Base-by-base conservation (phyloP, 2,888 invertebrate genomes). In the Microdon myrmicae region DNA sequence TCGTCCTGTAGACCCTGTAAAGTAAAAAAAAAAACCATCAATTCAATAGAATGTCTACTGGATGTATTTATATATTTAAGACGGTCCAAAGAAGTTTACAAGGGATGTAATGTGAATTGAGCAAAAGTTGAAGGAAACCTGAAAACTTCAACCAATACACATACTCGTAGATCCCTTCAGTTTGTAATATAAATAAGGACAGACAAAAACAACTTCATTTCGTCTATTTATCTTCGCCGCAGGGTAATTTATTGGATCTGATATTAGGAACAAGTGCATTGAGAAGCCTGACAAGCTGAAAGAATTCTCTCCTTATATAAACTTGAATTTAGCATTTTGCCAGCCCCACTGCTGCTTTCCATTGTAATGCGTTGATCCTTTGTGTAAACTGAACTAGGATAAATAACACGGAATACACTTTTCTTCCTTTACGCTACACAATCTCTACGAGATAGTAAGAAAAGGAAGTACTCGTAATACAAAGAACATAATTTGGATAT, bases 1-100 rank as follows among this genome's bases (percentile, higher is more conserved):
- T 79, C 79, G 70, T 80, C 80, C 69, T 75, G 76, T 48, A 80
- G 72, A 61, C 80, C 80, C 79, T 79, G 69, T 44, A 29, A 31
- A 39, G 8, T 3, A 38, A 31, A 32, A 26, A 39, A 45, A 26
- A 26, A 37, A 31, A 38, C 45, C 14, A 53, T 26, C 49, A 51
- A 55, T 44, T 58, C 54, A 67, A 67, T 47, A 43, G 39, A 39
- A 58, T 41, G 31, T 68, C 53, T 67, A 59, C 23, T 56, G 48
- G 67, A 55, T 59, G 39, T 29, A 32, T 43, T 32, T 39, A 16
- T 12, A n/a, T 22, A 13, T 16, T 26, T 3, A 37, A 29, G 22
- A 28, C 45, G 14, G 29, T 16, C 12, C 9, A 41, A 6, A 31
- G n/a, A 16, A 7, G 14, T 34, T 14, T 14, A 34, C 17, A 14